Percentiles rank a stretch among this genome's conserved stretches.
Evolutionary conservation across 2,797 vertebrate genomes (phyloP).

Genomic region (Phylloscopus collybita): DNA sequence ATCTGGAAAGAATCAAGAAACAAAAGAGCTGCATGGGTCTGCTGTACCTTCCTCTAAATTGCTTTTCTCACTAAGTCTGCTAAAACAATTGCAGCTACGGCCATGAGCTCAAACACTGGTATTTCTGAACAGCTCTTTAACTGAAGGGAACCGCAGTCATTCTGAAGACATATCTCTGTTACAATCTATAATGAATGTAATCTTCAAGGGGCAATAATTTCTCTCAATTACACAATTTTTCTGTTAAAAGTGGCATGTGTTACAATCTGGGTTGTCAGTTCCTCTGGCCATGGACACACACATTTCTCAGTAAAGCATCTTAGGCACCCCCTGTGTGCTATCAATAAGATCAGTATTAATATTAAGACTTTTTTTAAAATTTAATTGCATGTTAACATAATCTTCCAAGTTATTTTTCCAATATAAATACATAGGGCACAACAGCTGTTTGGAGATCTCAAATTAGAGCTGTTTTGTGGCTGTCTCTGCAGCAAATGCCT

Average conservation of each 20-base stretch:
- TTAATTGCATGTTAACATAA: conserved; percentile 51
- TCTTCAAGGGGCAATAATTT: conserved; percentile 59
- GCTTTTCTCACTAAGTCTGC: neutral
- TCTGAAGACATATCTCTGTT: conserved; percentile 15
- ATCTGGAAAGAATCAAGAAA: neutral
- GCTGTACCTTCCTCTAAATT: neutral
- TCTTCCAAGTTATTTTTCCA: conserved; percentile 52
- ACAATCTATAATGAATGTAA: conserved; percentile 49
- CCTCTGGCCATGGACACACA: neutral
- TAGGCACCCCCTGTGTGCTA: neutral
- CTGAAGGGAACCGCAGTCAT: neutral
- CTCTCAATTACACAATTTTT: conserved; percentile 68
- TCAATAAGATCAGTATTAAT: conserved; percentile 19
- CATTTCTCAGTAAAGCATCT: neutral
- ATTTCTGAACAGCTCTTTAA: neutral
- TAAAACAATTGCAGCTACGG: neutral
- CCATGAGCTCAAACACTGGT: neutral
- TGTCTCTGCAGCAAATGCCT: conserved; percentile 59
- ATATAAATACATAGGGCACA: conserved; percentile 8
- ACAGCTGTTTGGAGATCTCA: conserved; percentile 51
- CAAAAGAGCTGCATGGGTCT: neutral
- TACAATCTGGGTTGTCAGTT: conserved; percentile 20
- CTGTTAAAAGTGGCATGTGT: conserved; percentile 18
- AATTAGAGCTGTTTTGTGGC: conserved; percentile 66
- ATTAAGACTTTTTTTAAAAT: neutral